Conservation (phyloP, 1,140 invertebrate genomes). For the Caenorhabditis remanei region DNA sequence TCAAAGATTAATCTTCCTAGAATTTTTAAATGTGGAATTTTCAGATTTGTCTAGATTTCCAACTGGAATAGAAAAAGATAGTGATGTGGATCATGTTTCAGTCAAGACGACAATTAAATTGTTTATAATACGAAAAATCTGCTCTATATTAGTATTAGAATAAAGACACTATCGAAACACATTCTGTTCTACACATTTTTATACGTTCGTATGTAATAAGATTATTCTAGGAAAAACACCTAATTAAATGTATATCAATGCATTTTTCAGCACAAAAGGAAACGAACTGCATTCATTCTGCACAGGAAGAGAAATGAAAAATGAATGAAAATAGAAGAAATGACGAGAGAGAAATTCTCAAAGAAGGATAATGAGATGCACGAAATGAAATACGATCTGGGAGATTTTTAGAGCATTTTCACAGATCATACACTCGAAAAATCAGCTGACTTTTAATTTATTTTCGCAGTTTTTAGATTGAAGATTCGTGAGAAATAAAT, state of each 20-base stretch:
- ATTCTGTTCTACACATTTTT: too few species aligned
- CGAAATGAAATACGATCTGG: conserved; percentile 37
- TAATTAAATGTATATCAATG: neutral
- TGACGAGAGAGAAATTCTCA: too few species aligned
- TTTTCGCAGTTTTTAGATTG: neutral
- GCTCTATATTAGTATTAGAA: neutral
- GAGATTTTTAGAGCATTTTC: neutral
- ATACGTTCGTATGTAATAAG: too few species aligned
- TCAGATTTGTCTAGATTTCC: too few species aligned
- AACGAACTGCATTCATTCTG: neutral
- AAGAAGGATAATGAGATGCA: conserved; percentile 51
- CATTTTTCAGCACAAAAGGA: too few species aligned
- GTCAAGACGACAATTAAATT: too few species aligned
- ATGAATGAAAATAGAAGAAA: too few species aligned
- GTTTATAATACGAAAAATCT: neutral
- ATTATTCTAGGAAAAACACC: neutral
- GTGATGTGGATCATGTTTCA: too few species aligned
- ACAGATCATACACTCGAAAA: conserved; percentile 8
- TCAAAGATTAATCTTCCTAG: neutral
- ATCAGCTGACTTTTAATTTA: neutral
- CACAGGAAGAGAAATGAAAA: neutral
- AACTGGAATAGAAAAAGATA: too few species aligned
- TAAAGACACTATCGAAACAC: too few species aligned
- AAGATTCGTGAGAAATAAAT: conserved; percentile 14
- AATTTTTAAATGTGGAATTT: neutral